Base-by-base conservation (phyloP, 1,140 invertebrate genomes). In the Elysia chlorotica region DNA sequence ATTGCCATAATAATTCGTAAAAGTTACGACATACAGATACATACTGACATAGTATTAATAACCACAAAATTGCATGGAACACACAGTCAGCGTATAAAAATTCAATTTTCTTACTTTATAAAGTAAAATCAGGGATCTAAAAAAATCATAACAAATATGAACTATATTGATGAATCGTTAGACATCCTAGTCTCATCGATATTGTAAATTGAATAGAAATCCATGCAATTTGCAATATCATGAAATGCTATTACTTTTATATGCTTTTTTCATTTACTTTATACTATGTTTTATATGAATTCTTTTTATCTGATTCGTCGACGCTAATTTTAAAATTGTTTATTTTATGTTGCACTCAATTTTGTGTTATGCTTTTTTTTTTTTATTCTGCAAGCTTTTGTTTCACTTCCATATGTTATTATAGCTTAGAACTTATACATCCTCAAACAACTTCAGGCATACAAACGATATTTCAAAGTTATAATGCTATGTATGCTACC, bases 321-420 rank as follows among this genome's bases (percentile, higher is more conserved):
- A 48, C 41, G 10, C n/a, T 48, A n/a, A 48, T 10, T n/a, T 14
- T 14, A 48, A 48, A n/a, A 48, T 14, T 14, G n/a, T n/a, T 14
- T 48, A 14, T 48, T 48, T 31, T 62, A 62, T 33, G 37, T 62
- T 62, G n/a, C n/a, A n/a, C n/a, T n/a, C n/a, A n/a, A n/a, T n/a
- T n/a, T n/a, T n/a, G n/a, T n/a, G n/a, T n/a, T n/a, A n/a, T n/a
- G n/a, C n/a, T n/a, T n/a, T n/a, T n/a, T n/a, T n/a, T n/a, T n/a
- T n/a, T n/a, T n/a, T n/a, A n/a, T n/a, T n/a, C n/a, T n/a, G n/a
- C n/a, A n/a, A n/a, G n/a, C n/a, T n/a, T n/a, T n/a, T n/a, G n/a
- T n/a, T n/a, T n/a, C n/a, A n/a, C n/a, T n/a, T n/a, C n/a, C n/a
- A n/a, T n/a, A n/a, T n/a, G n/a, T n/a, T n/a, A n/a, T n/a, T n/a